These are phyloP conservation scores for Hippocampus abdominalis DNA, from an alignment of 2,113 vertebrate genomes.

Conservation along the genomic window DNA sequence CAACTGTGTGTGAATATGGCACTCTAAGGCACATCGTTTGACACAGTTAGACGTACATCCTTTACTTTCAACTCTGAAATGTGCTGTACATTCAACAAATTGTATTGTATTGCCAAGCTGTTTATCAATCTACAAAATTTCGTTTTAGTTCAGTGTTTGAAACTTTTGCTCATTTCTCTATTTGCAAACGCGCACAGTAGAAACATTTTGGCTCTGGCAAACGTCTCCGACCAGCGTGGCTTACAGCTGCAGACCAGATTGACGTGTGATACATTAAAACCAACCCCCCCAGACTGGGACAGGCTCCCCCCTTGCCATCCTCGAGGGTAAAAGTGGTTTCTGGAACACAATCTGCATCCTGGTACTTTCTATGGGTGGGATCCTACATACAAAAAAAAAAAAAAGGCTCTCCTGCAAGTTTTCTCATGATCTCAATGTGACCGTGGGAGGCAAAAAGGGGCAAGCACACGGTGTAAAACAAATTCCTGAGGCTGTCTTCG, in stretches of 20 bases:
- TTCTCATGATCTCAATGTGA: constrained; percentile 49
- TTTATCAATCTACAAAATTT: neutral
- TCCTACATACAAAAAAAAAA: constrained; percentile 6
- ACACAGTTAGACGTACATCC: neutral
- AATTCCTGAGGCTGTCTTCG: constrained; percentile 48
- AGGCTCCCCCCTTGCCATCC: constrained; percentile 18
- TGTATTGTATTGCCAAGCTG: neutral
- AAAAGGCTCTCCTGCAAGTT: constrained; percentile 11
- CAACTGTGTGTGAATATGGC: neutral
- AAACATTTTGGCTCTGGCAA: neutral
- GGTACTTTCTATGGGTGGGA: constrained; percentile 5
- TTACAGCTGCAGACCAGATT: constrained; percentile 7
- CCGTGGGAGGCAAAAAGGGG: constrained; percentile 18
- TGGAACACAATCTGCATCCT: constrained; percentile 9
- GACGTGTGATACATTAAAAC: constrained; percentile 30
- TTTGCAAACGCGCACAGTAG: neutral
- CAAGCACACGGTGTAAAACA: constrained; percentile 41
- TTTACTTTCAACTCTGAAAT: neutral
- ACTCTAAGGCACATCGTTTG: neutral
- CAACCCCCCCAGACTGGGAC: neutral
- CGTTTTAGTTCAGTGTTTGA: neutral
- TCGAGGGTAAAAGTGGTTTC: constrained; percentile 1
- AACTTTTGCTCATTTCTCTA: neutral
- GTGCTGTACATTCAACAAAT: neutral
- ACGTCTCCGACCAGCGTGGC: constrained; percentile 1